Evolutionary conservation across 2,888 invertebrate genomes (phyloP), one percentile per base, ranked within the genome.

Genomic region (Ophion slaviceki): DNA sequence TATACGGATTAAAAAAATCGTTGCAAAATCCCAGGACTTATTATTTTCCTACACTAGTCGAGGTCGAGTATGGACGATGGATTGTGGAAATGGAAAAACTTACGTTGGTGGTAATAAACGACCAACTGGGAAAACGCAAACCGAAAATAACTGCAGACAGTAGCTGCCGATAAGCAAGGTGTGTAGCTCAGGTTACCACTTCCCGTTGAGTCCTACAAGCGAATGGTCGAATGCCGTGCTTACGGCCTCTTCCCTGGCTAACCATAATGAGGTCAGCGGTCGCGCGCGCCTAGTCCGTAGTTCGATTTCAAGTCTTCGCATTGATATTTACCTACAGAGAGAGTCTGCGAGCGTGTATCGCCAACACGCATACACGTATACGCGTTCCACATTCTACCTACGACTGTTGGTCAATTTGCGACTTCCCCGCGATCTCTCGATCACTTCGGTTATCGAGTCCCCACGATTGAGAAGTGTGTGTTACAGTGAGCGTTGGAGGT

Each of bases 381-480:
- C 59, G 53, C 72, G 72, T 80, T 64, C 80, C 80, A 80, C 32
- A 62, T 57, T 68, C 62, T n/a, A 53, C 70, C 20, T 14, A 14
- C 45, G 61, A 53, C 45, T n/a, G 59, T 75, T 36, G 81, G 57
- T 20, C 11, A 61, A 53, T 53, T 53, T 17, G 53, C 53, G 53
- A 53, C 17, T 17, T 59, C 14, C 36, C 32, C 47, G 20, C 57
- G 64, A 67, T 72, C 61, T 62, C 77, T 72, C 59, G 59, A 59
- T 77, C 72, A 66, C 79, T 80, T 70, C 14, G 70, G 79, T 62
- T 76, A 84, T 84, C 70, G 75, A 79, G 62, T 70, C 79, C 20
- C 79, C 17, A 17, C 47, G 78, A 74, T 83, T 64, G 64, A 72
- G 66, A 82, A 68, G 8, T 45, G 7, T 68, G n/a, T 59, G n/a